Conservation (phyloP, 2,113 vertebrate species). For the Laterallus jamaicensis region DNA sequence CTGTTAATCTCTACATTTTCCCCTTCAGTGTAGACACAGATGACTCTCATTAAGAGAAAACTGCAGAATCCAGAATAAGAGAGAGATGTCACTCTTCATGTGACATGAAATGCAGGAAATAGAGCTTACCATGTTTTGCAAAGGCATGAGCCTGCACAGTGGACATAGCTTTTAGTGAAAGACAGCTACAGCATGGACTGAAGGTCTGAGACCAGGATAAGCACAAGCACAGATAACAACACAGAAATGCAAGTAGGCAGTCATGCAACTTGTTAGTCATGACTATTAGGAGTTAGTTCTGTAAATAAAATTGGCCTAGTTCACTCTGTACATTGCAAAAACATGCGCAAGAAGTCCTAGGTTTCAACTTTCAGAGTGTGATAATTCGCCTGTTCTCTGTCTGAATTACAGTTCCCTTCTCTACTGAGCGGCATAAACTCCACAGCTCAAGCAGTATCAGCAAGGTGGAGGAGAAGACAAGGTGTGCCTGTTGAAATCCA, state of each 20-base stretch:
- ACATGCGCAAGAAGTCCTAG: background rate
- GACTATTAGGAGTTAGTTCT: background rate
- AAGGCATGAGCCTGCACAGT: accelerated
- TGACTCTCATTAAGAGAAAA: background rate
- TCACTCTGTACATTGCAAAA: background rate
- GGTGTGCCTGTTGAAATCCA: background rate
- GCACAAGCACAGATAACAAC: background rate
- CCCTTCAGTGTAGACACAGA: background rate
- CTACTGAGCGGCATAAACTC: background rate
- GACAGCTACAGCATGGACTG: background rate
- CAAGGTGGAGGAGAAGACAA: background rate
- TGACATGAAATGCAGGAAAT: background rate
- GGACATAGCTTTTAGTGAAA: background rate
- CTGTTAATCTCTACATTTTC: background rate
- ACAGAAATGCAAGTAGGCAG: background rate
- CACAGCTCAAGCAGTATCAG: background rate
- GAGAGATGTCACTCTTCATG: background rate
- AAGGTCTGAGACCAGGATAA: background rate
- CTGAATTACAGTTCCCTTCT: background rate
- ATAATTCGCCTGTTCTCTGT: background rate
- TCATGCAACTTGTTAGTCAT: background rate
- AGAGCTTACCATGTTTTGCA: background rate
- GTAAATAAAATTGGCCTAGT: background rate
- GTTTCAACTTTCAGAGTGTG: background rate
- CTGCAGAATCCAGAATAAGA: background rate